These are phyloP conservation scores for Patella depressa DNA, from an alignment of 2,888 invertebrate species.

Conservation along the genomic window DNA sequence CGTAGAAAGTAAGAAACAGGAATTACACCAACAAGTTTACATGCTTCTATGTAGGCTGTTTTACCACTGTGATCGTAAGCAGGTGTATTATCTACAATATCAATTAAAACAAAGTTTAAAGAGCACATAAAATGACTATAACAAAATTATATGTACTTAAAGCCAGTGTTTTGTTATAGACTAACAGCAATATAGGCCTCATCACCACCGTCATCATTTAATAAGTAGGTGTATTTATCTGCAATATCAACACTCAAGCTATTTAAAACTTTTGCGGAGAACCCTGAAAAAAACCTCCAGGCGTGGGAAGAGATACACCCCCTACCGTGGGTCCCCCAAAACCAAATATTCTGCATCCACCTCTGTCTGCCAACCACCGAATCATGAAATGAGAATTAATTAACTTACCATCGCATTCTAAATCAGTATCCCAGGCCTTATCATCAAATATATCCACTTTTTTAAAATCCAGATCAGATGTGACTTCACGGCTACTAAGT, in stretches of 20 bases:
- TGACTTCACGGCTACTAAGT: constrained; percentile 31
- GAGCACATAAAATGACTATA: not conserved
- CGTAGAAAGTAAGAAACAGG: constrained; percentile 69
- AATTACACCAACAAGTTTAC: constrained; percentile 64
- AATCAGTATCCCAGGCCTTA: constrained; percentile 68
- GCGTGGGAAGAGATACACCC: too few species aligned
- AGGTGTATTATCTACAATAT: constrained; percentile 50
- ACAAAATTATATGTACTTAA: too few species aligned
- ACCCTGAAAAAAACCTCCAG: too few species aligned
- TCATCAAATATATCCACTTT: constrained; percentile 57
- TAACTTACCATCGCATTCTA: constrained; percentile 63
- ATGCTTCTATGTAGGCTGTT: constrained; percentile 66
- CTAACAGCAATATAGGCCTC: too few species aligned
- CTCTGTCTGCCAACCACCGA: not conserved
- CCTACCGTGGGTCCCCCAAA: too few species aligned
- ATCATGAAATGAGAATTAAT: constrained; percentile 13
- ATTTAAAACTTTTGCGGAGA: too few species aligned
- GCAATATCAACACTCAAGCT: too few species aligned
- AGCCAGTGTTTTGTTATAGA: too few species aligned
- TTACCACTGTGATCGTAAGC: constrained; percentile 65
- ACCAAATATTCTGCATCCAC: too few species aligned
- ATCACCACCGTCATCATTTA: too few species aligned
- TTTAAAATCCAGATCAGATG: constrained; percentile 49
- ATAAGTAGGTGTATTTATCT: too few species aligned
- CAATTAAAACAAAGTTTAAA: not conserved